Percentiles rank a stretch among this genome's conserved stretches.
phyloP scores from a whole-genome alignment of 2,888 invertebrate species.

The Pachliopta kotzebuea region DNA sequence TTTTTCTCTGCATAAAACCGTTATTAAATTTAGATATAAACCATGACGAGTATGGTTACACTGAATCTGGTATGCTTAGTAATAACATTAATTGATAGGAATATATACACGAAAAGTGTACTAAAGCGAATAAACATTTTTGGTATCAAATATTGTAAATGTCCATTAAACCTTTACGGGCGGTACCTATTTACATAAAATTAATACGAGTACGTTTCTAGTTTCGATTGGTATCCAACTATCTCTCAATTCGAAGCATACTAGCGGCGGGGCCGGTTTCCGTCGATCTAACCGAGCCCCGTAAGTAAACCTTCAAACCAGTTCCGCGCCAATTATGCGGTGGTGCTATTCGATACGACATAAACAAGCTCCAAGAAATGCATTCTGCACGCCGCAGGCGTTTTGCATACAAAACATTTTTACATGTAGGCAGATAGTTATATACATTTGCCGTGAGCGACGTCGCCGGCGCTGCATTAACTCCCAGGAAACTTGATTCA shows the following conservation, averaged over 20 bases:
- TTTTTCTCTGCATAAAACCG: too few species aligned
- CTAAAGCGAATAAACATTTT: conserved; percentile 7
- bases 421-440: conserved; percentile 30
- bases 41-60: not conserved
- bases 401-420: conserved; percentile 33
- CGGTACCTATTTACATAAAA: conserved; percentile 27
- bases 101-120: not conserved
- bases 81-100: not conserved
- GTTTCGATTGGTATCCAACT: conserved; percentile 40
- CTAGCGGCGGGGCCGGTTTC: conserved; percentile 50
- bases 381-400: conserved; percentile 42
- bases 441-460: conserved; percentile 32
- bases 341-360: conserved; percentile 47
- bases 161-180: conserved; percentile 16
- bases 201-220: conserved; percentile 21
- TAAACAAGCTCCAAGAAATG: conserved; percentile 49
- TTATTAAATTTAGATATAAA: not conserved
- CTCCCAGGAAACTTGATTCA: conserved; percentile 33
- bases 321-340: conserved; percentile 52
- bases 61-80: not conserved
- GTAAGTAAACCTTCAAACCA: conserved; percentile 36
- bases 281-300: conserved; percentile 38
- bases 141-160: conserved; percentile 9
- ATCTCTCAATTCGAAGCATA: conserved; percentile 54
- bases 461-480: conserved; percentile 29